phyloP scores from a whole-genome alignment of 2,113 vertebrate genomes.

The Hypanus sabinus region DNA sequence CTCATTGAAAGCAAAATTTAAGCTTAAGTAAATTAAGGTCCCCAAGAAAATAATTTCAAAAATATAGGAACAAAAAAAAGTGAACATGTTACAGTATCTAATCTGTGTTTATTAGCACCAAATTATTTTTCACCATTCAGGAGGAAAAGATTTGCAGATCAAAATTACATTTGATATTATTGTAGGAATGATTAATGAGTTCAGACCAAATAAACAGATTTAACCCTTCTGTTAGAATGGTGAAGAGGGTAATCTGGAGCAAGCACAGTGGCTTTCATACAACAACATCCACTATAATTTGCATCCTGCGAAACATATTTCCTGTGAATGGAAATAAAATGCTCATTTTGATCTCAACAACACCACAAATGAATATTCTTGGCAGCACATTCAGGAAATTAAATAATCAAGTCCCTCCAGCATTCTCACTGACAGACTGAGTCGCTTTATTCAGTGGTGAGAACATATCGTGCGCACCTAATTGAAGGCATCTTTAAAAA shows the following conservation, averaged over 20 bases:
- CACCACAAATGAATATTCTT: background rate
- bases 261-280: background rate
- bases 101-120: background rate
- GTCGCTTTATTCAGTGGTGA: background rate
- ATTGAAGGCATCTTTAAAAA: background rate
- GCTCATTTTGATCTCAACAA: background rate
- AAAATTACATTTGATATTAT: background rate
- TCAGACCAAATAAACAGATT: slow-evolving; percentile 5
- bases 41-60: background rate
- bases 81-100: background rate
- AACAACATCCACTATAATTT: background rate
- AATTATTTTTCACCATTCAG: background rate
- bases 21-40: background rate
- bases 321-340: background rate
- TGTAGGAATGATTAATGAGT: background rate
- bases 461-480: too few species aligned
- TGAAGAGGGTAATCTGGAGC: background rate
- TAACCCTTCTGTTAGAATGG: background rate
- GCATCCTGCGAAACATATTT: background rate
- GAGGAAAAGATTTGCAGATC: background rate
- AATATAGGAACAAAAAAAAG: background rate
- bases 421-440: background rate
- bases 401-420: background rate
- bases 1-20: background rate
- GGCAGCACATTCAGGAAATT: background rate